Conservation (phyloP, 2,113 vertebrate species). For the Tyrannus savana region DNA sequence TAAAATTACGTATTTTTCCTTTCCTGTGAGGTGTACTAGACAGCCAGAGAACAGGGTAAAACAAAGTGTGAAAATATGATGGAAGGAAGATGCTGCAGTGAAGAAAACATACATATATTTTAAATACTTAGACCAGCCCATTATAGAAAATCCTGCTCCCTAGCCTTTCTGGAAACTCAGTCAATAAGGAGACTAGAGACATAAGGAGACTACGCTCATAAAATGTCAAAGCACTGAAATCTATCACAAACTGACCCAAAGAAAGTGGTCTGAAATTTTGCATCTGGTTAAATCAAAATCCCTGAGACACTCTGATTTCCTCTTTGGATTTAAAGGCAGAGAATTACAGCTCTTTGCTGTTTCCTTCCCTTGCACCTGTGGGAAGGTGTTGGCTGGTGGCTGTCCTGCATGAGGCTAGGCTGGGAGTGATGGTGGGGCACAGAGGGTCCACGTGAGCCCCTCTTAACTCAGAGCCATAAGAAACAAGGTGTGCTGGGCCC, state of each 20-base stretch:
- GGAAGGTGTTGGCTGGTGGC: neutral
- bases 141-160: neutral
- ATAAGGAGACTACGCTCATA: neutral
- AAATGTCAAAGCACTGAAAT: neutral
- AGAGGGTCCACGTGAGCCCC: accelerated
- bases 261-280: neutral
- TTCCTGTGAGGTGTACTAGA: neutral
- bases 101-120: neutral
- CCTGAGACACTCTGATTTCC: accelerated
- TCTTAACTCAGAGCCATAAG: accelerated
- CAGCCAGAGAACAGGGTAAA: neutral
- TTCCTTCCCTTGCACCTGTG: accelerated
- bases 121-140: neutral
- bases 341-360: neutral
- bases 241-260: neutral
- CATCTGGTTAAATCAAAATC: neutral
- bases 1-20: neutral
- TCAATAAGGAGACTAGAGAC: neutral
- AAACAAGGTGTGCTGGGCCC: neutral
- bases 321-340: neutral
- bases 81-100: neutral
- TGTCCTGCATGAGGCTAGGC: neutral
- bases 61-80: neutral
- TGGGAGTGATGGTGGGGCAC: accelerated
- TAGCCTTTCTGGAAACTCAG: neutral